These are phyloP conservation scores for Drosophila teissieri DNA, from an alignment of 1,140 invertebrate species.

Conservation along the genomic window DNA sequence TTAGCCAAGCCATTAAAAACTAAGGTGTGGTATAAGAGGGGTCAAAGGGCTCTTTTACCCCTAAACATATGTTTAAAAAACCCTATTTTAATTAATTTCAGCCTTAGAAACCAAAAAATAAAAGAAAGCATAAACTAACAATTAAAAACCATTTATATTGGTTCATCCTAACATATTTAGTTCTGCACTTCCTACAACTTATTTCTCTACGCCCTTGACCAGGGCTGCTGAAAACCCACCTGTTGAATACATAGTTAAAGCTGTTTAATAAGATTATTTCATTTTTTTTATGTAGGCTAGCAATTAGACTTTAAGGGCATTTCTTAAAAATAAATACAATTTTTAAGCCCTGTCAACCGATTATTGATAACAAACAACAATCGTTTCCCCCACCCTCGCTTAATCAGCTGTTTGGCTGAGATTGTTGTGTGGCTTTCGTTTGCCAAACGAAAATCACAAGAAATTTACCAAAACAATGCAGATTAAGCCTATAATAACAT, in stretches of 20 bases:
- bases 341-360: background rate
- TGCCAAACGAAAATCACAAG: conserved; percentile 46
- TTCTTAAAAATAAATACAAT: too few species aligned
- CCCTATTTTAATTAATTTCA: background rate
- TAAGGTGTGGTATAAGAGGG: background rate
- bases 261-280: too few species aligned
- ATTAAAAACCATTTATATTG: background rate
- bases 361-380: conserved; percentile 3
- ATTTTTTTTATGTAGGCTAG: too few species aligned
- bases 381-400: conserved; percentile 13
- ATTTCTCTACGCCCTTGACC: background rate
- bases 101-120: background rate
- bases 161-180: background rate
- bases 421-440: conserved; percentile 21
- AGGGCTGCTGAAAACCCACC: conserved; percentile 24
- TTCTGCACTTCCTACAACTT: background rate
- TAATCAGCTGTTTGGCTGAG: conserved; percentile 26
- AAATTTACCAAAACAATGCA: conserved; percentile 62
- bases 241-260: conserved; percentile 1
- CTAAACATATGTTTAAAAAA: background rate
- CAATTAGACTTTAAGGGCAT: too few species aligned
- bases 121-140: background rate
- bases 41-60: too few species aligned
- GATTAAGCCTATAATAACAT: conserved; percentile 80
- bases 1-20: conserved; percentile 1